Conservation (phyloP, 2,113 vertebrate genomes). For the Phrynocephalus versicolor region DNA sequence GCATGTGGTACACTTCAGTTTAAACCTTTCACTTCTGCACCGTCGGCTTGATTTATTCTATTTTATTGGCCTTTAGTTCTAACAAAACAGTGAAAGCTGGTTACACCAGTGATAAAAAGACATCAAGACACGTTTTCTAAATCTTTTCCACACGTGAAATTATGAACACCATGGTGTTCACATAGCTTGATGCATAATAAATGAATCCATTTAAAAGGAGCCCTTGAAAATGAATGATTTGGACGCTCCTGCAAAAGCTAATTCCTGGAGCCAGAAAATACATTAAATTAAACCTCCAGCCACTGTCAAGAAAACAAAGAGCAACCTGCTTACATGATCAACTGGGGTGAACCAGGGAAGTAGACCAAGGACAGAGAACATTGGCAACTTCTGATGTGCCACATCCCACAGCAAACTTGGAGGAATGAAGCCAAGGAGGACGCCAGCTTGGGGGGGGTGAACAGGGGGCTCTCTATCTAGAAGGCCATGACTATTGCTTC, state of each 20-base stretch:
- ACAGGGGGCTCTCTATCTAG: too few relatives aligned
- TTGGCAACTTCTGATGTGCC: background rate
- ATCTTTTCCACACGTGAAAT: background rate
- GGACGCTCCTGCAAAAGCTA: background rate
- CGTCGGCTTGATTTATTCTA: background rate
- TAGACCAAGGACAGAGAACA: background rate
- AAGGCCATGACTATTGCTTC: too few relatives aligned
- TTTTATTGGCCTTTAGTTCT: background rate
- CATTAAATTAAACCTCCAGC: slow-evolving; percentile 1
- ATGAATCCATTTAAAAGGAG: background rate
- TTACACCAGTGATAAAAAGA: background rate
- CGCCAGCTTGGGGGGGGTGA: slow-evolving; percentile 14
- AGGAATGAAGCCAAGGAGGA: too few relatives aligned
- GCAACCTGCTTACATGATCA: rapidly evolving
- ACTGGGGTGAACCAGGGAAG: background rate
- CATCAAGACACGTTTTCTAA: background rate
- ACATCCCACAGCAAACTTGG: background rate
- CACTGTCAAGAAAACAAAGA: background rate
- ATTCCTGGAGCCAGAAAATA: slow-evolving; percentile 6
- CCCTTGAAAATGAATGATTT: background rate
- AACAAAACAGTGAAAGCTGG: background rate
- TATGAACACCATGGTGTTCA: background rate
- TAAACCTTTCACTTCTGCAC: background rate
- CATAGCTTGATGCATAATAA: background rate
- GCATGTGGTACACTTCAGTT: background rate